These are phyloP conservation scores for Chouioia cunea DNA, from an alignment of 2,888 invertebrate species.

Conservation along the genomic window DNA sequence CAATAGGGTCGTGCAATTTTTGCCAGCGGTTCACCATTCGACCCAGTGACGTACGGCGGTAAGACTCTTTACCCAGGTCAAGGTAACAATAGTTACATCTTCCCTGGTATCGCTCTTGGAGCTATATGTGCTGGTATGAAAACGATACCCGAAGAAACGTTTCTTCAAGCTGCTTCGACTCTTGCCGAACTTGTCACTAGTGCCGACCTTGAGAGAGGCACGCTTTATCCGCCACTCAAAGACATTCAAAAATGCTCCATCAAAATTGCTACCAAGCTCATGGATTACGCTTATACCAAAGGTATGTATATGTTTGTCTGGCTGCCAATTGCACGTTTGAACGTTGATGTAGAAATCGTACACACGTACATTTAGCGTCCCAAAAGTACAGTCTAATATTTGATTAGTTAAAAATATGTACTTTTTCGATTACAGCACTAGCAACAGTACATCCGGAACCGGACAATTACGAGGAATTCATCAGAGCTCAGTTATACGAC, in stretches of 20 bases:
- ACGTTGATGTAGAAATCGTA: too few species aligned
- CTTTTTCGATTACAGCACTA: constrained; percentile 72
- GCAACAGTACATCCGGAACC: constrained; percentile 87
- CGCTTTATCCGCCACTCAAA: constrained; percentile 91
- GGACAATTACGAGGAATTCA: constrained; percentile 77
- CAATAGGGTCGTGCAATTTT: constrained; percentile 89
- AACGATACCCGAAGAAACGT: constrained; percentile 91
- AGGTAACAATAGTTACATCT: constrained; percentile 98
- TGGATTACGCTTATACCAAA: constrained; percentile 84
- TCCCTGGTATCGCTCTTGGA: constrained; percentile 95
- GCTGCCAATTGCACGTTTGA: too few species aligned
- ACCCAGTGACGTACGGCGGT: constrained; percentile 84
- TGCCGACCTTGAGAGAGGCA: constrained; percentile 84
- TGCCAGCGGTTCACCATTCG: constrained; percentile 97
- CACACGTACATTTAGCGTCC: too few species aligned
- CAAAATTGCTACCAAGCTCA: constrained; percentile 85
- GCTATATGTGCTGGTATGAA: constrained; percentile 89
- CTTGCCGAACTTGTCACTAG: constrained; percentile 86
- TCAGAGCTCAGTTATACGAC: constrained; percentile 86
- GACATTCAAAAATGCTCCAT: constrained; percentile 88
- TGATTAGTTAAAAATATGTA: too few species aligned
- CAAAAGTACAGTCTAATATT: too few species aligned
- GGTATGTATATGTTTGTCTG: constrained; percentile 70
- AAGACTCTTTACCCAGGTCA: constrained; percentile 91
- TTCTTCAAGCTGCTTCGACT: constrained; percentile 90